Percentiles rank a stretch among this genome's conserved stretches.
Evolutionary conservation across 1,140 invertebrate genomes (phyloP).

Genomic region (Drosophila nebulosa): DNA sequence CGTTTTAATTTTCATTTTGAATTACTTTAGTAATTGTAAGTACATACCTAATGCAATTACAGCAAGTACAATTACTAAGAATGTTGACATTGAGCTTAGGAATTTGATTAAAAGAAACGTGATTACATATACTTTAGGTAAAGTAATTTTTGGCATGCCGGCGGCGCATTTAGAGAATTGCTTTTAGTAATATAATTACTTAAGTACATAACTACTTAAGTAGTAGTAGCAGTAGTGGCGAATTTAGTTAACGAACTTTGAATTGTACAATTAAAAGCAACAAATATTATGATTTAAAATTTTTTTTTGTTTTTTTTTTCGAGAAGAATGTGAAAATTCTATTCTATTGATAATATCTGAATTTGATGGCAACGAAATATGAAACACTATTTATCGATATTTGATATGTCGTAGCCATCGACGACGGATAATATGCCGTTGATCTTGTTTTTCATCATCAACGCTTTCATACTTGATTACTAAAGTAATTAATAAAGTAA

Average conservation of each 20-base stretch:
- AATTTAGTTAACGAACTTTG: background rate
- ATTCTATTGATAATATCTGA: background rate
- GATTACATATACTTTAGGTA: background rate
- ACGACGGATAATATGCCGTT: background rate
- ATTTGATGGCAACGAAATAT: background rate
- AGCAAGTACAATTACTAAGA: background rate
- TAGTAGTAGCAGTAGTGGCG: background rate
- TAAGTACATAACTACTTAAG: background rate
- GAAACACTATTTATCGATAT: background rate
- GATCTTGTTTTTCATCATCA: background rate
- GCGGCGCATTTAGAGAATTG: too few relatives aligned
- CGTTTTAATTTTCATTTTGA: background rate
- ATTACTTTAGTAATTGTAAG: slow-evolving; percentile 1
- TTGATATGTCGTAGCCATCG: background rate
- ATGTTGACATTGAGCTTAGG: background rate
- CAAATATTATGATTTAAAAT: background rate
- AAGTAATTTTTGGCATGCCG: background rate
- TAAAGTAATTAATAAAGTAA: background rate
- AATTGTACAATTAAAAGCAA: background rate
- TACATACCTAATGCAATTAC: background rate
- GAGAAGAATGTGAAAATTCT: background rate
- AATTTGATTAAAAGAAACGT: background rate
- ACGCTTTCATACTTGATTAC: background rate
- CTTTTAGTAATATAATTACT: background rate
- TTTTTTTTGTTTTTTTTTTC: background rate